Conservation (phyloP, 2,113 vertebrate species). For the Carettochelys insculpta region DNA sequence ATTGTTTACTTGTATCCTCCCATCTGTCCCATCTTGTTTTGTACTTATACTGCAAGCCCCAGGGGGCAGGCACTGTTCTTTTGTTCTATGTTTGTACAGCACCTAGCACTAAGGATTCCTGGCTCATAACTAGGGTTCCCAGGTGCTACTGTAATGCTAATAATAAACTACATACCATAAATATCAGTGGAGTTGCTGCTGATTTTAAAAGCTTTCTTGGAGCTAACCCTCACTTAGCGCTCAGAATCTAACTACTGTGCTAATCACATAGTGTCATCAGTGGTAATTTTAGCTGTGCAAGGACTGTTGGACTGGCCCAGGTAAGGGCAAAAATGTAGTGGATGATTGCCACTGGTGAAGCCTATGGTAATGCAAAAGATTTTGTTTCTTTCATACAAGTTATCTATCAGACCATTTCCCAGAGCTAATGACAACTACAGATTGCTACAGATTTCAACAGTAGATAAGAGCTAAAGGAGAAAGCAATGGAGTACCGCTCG, state of each 20-base stretch:
- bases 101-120: background rate
- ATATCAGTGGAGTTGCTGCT: background rate
- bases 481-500: conserved; percentile 2
- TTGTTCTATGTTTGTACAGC: background rate
- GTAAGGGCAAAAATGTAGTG: background rate
- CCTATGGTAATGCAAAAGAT: background rate
- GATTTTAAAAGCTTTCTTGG: background rate
- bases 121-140: background rate
- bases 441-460: conserved; percentile 16
- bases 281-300: background rate
- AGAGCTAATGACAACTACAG: conserved; percentile 34
- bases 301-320: background rate
- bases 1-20: no score
- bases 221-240: background rate
- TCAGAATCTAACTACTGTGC: background rate
- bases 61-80: no score
- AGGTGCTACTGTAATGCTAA: background rate
- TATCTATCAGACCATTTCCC: background rate
- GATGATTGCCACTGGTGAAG: background rate
- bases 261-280: background rate
- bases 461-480: background rate
- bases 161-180: background rate
- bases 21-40: no score
- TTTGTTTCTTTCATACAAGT: background rate
- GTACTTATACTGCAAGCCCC: no score